Percentiles rank a stretch among this genome's conserved stretches.
Conservation (phyloP, 1,140 invertebrate species). For the Amyelois transitella region DNA sequence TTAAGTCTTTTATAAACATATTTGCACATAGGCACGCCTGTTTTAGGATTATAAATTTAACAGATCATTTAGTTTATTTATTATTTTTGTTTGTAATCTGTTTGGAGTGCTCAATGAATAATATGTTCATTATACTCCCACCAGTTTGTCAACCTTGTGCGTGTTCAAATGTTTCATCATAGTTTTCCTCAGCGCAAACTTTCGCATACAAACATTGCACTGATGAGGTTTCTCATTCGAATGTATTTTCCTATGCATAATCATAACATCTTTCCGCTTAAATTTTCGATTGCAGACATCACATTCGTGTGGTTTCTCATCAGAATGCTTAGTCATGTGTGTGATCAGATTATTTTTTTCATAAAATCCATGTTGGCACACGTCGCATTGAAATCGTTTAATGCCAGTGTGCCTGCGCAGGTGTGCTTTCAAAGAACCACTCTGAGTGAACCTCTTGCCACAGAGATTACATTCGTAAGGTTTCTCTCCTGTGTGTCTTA, state of each 20-base stretch:
- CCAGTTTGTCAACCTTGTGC: constrained; percentile 23
- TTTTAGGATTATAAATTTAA: too few species aligned
- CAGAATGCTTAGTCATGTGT: neutral
- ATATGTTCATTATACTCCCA: too few species aligned
- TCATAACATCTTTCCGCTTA: neutral
- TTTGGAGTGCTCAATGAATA: neutral
- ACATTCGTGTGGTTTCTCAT: neutral
- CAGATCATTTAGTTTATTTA: too few species aligned
- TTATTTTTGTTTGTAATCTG: neutral
- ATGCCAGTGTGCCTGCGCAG: neutral
- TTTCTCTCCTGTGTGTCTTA: constrained; percentile 14
- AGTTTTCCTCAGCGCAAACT: neutral
- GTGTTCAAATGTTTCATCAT: neutral
- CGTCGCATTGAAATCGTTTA: neutral
- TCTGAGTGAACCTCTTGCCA: neutral
- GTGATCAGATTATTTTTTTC: neutral
- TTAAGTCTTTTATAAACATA: too few species aligned
- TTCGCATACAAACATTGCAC: neutral
- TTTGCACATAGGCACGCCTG: too few species aligned
- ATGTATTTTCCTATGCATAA: neutral
- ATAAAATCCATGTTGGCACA: neutral
- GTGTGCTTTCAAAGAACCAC: neutral
- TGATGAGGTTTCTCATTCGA: neutral
- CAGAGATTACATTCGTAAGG: neutral
- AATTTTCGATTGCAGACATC: neutral